Percentiles rank a stretch among this genome's conserved stretches.
phyloP scores from a whole-genome alignment of 2,888 invertebrate species.

The Epirrhoe tristata region DNA sequence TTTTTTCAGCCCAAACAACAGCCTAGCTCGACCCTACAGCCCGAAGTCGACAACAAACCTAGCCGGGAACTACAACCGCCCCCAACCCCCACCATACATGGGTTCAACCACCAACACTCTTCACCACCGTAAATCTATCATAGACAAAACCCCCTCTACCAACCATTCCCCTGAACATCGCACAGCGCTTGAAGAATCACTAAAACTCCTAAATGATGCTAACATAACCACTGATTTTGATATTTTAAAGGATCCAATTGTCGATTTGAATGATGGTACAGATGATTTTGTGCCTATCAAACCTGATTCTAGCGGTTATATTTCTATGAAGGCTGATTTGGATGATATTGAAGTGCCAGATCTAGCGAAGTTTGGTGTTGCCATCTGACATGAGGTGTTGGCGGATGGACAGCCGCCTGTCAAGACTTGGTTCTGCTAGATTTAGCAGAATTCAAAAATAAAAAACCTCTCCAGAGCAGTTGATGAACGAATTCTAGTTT shows the following conservation, averaged over 20 bases:
- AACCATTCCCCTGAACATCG: conserved; percentile 70
- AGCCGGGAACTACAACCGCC: conserved; percentile 76
- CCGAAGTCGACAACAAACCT: conserved; percentile 76
- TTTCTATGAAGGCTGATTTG: conserved; percentile 58
- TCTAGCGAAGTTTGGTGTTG: conserved; percentile 67
- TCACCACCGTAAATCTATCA: conserved; percentile 67
- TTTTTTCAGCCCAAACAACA: conserved; percentile 82
- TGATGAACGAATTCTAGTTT: conserved; percentile 30
- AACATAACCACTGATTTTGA: conserved; percentile 72
- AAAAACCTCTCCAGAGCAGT: conserved; percentile 36
- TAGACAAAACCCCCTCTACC: conserved; percentile 59
- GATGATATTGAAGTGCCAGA: conserved; percentile 75
- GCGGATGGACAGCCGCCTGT: conserved; percentile 70
- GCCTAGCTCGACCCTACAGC: conserved; percentile 81
- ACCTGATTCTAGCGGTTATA: conserved; percentile 50
- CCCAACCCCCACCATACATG: conserved; percentile 79
- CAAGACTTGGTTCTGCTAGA: conserved; percentile 82
- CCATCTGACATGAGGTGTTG: conserved; percentile 75
- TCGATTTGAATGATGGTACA: conserved; percentile 68
- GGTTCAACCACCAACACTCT: conserved; percentile 70
- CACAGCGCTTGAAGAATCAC: conserved; percentile 75
- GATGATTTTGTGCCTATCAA: conserved; percentile 78
- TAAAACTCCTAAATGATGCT: conserved; percentile 78
- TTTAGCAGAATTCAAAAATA: conserved; percentile 16
- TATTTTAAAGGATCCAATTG: conserved; percentile 68